Percentiles rank a stretch among this genome's conserved stretches.
These are phyloP conservation scores for Catotricha subobsoleta DNA, from an alignment of 2,888 invertebrate genomes.

Conservation along the genomic window DNA sequence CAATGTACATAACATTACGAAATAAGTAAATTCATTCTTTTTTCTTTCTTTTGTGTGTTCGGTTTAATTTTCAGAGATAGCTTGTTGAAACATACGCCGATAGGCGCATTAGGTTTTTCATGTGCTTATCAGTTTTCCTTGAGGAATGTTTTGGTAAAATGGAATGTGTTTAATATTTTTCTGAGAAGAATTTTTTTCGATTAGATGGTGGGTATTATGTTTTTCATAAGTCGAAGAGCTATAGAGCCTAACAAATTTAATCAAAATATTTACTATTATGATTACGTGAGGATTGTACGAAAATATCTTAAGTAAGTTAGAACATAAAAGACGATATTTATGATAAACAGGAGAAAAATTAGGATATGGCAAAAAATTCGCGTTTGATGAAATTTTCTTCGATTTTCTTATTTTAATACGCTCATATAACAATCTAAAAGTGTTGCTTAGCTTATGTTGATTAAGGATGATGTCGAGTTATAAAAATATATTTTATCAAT, in stretches of 20 bases:
- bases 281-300: constrained; percentile 4
- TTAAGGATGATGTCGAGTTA: no score
- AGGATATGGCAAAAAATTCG: no score
- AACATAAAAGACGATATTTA: neutral
- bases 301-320: no score
- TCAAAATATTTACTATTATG: constrained; percentile 5
- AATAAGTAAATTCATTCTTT: neutral
- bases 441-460: no score
- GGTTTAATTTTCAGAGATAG: no score
- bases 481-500: no score
- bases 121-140: neutral
- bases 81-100: no score
- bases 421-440: no score
- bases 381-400: no score
- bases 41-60: no score
- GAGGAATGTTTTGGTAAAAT: neutral
- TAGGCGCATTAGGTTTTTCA: neutral
- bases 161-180: constrained; percentile 1
- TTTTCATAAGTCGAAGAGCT: neutral
- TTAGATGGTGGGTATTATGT: neutral
- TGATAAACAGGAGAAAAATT: no score
- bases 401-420: no score
- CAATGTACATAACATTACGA: neutral
- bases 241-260: neutral
- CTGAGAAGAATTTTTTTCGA: neutral